Conservation (phyloP, 2,797 vertebrate genomes). For the Gorsachius magnificus region DNA sequence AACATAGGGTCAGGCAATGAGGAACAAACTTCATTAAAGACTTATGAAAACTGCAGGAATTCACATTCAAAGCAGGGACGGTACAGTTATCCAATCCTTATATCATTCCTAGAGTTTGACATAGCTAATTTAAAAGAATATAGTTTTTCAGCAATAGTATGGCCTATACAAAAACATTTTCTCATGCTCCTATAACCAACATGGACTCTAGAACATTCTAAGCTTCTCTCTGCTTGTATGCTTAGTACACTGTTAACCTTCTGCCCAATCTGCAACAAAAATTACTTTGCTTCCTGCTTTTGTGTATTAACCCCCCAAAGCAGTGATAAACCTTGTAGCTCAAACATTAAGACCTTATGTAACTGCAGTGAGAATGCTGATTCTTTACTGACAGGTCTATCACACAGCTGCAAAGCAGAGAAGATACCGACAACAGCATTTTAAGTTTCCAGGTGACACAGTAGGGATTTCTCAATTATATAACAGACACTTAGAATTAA, state of each 20-base stretch:
- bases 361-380: background rate
- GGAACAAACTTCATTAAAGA: background rate
- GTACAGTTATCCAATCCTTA: background rate
- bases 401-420: background rate
- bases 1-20: background rate
- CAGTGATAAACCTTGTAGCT: background rate
- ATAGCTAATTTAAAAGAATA: background rate
- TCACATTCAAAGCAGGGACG: background rate
- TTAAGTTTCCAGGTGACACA: background rate
- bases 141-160: background rate
- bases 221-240: background rate
- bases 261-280: background rate
- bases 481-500: background rate
- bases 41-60: background rate
- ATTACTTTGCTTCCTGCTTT: background rate
- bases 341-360: background rate
- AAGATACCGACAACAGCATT: background rate
- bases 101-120: background rate
- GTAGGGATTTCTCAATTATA: background rate
- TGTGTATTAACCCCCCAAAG: background rate
- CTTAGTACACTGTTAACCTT: background rate
- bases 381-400: background rate
- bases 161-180: background rate
- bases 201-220: accelerated
- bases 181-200: background rate